These are phyloP conservation scores for Kryptopterus vitreolus DNA, from an alignment of 2,797 vertebrate species.

Conservation along the genomic window DNA sequence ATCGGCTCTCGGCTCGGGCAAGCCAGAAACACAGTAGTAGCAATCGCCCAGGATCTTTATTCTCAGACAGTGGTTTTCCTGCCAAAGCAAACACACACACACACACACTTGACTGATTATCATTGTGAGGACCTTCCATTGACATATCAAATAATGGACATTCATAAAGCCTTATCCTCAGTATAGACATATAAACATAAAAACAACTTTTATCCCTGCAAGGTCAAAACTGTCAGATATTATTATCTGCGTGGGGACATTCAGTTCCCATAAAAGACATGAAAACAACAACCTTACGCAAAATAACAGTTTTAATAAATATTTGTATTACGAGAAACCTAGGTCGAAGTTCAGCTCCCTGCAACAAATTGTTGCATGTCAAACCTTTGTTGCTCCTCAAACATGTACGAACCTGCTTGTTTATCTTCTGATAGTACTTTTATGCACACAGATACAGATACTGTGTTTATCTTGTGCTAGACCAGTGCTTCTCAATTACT, in stretches of 20 bases:
- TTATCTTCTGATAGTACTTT: slow-evolving; percentile 11
- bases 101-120: not conserved
- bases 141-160: not conserved
- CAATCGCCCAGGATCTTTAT: slow-evolving; percentile 98
- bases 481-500: no score
- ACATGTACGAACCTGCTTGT: slow-evolving; percentile 29
- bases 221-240: not conserved
- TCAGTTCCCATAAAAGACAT: not conserved
- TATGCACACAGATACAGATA: not conserved
- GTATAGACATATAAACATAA: not conserved
- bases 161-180: not conserved
- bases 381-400: not conserved
- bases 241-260: not conserved
- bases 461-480: not conserved
- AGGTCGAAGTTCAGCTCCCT: not conserved
- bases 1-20: slow-evolving; percentile 91
- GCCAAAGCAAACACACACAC: slow-evolving; percentile 47
- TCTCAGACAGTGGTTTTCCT: slow-evolving; percentile 96
- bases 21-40: slow-evolving; percentile 95
- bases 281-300: not conserved
- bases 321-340: not conserved
- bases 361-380: not conserved
- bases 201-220: not conserved
- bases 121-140: not conserved
- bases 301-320: not conserved